Evolutionary conservation across 2,888 invertebrate species (phyloP).

Genomic region (Microdon myrmicae): DNA sequence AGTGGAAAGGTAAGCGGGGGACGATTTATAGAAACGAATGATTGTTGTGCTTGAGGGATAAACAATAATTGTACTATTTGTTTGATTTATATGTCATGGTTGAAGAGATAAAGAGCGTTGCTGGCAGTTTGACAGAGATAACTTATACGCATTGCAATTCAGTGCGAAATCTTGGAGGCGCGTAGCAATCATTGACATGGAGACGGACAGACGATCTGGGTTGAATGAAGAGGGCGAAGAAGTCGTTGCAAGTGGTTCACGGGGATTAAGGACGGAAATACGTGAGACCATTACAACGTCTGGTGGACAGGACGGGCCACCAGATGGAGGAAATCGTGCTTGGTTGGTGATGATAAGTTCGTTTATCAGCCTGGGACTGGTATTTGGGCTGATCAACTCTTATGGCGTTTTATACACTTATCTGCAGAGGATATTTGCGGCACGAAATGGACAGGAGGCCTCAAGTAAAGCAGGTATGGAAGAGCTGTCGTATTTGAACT

Average conservation of each 20-base stretch:
- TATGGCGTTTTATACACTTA: constrained; percentile 41
- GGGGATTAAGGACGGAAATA: constrained; percentile 22
- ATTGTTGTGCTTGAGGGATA: no score
- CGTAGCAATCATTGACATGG: constrained; percentile 20
- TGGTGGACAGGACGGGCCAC: constrained; percentile 12
- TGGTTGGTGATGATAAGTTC: constrained; percentile 45
- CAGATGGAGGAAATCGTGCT: constrained; percentile 41
- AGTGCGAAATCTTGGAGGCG: not conserved
- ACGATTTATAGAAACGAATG: no score
- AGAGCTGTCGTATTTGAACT: not conserved
- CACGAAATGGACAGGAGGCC: constrained; percentile 32
- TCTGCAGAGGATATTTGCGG: constrained; percentile 22
- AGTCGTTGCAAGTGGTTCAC: not conserved
- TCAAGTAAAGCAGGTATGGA: constrained; percentile 43
- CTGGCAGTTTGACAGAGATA: no score
- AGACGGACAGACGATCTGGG: constrained; percentile 4
- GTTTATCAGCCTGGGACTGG: constrained; percentile 34
- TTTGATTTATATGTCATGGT: no score
- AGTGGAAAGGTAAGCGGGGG: no score
- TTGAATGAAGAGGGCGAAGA: constrained; percentile 11
- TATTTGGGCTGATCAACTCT: constrained; percentile 41
- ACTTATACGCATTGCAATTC: no score
- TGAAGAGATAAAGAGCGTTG: no score
- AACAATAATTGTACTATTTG: no score
- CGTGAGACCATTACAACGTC: constrained; percentile 22